These are phyloP conservation scores for Oryzias curvinotus DNA, from an alignment of 2,113 vertebrate genomes.

Conservation along the genomic window DNA sequence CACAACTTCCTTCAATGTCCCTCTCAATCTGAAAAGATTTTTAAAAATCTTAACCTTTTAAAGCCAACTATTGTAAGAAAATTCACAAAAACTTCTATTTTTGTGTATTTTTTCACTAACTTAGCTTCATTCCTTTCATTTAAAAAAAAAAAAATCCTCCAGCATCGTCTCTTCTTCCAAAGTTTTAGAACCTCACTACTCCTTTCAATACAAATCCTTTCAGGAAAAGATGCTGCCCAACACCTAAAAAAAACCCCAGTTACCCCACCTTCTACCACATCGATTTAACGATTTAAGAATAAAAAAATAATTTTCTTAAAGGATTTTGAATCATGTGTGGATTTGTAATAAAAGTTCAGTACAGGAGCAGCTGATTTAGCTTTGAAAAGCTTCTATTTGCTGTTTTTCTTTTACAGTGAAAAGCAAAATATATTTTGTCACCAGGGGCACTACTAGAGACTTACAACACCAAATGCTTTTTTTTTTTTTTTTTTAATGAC, in stretches of 20 bases:
- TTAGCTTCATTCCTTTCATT: background rate
- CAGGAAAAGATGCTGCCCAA: background rate
- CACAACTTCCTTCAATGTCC: background rate
- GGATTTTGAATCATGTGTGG: background rate
- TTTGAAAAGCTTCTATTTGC: conserved; percentile 1
- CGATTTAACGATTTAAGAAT: no score
- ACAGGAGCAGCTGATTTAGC: background rate
- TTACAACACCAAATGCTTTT: conserved; percentile 29
- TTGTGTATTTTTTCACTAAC: background rate
- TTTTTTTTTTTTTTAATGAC: conserved; percentile 7
- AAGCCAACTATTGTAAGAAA: background rate
- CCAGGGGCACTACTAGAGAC: conserved; percentile 45
- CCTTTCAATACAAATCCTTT: background rate
- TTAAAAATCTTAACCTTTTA: background rate
- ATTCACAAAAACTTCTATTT: background rate
- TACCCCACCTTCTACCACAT: no score
- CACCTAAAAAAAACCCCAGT: background rate
- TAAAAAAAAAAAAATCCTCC: background rate
- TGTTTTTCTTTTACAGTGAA: conserved; percentile 21
- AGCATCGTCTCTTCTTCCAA: background rate
- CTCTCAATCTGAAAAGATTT: no score
- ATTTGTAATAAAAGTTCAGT: conserved; percentile 10
- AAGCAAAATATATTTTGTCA: conserved; percentile 40
- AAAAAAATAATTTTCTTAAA: background rate
- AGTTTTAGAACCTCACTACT: no score